Base-by-base conservation (phyloP, 2,797 vertebrate genomes). In the Hafferia zeledoni region DNA sequence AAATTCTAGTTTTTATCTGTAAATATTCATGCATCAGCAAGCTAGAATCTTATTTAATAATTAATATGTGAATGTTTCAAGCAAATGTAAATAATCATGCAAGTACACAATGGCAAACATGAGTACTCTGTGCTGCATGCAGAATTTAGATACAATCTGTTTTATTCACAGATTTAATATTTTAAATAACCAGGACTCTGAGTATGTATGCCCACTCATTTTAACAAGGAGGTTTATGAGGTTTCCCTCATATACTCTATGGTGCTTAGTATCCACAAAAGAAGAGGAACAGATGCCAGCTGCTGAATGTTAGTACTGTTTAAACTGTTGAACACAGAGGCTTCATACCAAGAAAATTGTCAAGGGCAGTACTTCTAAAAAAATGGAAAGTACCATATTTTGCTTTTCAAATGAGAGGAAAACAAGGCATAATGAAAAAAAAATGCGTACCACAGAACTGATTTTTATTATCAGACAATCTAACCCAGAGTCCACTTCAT, bases 21-120 rank as follows among this genome's bases (percentile, higher is more conserved):
- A 83, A 94, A 74, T 78, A 89, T 65, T 83, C 6, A 59, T 91
- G 43, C 16, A 95, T 68, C 56, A 68, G 35, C 43, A 92, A 87
- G 57, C 53, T 63, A 65, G 64, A 83, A 90, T 75, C 30, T 70
- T 1, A 64, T 82, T 71, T 89, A 43, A 85, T 53, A 84, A 84
- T 50, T 87, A 55, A 56, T 80, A 57, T n/a, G 18, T 64, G 49
- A 87, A 61, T 27, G 5, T 77, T 92, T 90, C 68, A 77, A 83
- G 30, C 11, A 78, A 91, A 81, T 65, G 9, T 57, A 93, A 93
- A 83, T 92, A 91, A 71, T 68, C 68, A 68, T 41, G n/a, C 30
- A 80, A 49, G n/a, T 16, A 65, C 46, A 80, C 61, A 83, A 61
- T 5, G 6, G 19, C 25, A 81, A 92, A 60, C 16, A 35, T 27